These are phyloP conservation scores for Diabrotica virgifera DNA, from an alignment of 1,140 invertebrate genomes.

Conservation along the genomic window DNA sequence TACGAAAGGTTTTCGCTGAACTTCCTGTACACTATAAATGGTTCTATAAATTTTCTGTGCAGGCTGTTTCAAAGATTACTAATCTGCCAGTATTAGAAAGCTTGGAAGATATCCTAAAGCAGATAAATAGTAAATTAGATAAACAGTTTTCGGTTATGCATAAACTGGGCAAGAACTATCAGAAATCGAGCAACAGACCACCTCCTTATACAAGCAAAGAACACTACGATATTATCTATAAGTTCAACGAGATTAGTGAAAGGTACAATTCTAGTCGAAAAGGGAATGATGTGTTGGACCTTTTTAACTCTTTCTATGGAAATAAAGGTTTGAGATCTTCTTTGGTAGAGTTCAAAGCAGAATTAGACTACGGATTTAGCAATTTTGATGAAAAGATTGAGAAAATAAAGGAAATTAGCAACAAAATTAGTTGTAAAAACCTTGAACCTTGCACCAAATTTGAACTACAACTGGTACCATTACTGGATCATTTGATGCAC, in stretches of 20 bases:
- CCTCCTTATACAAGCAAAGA: constrained; percentile 26
- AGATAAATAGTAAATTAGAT: constrained; percentile 33
- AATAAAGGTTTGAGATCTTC: constrained; percentile 15
- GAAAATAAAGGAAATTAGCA: constrained; percentile 11
- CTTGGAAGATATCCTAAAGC: constrained; percentile 25
- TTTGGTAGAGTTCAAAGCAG: constrained; percentile 24
- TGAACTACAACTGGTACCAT: constrained; percentile 21
- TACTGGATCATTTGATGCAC: constrained; percentile 19
- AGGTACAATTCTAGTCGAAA: constrained; percentile 24
- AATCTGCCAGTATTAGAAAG: constrained; percentile 11
- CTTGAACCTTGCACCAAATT: not conserved
- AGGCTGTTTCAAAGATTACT: constrained; percentile 40
- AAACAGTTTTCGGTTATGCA: constrained; percentile 33
- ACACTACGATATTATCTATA: constrained; percentile 18
- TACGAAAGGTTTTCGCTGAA: constrained; percentile 6
- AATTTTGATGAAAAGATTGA: constrained; percentile 13
- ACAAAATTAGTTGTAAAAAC: not conserved
- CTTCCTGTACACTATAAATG: constrained; percentile 55
- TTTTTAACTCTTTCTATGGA: constrained; percentile 10
- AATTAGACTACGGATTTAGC: constrained; percentile 24
- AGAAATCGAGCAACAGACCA: constrained; percentile 34
- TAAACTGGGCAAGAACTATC: constrained; percentile 38
- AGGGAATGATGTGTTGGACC: constrained; percentile 12
- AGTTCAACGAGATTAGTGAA: constrained; percentile 21
- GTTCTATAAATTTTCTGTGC: constrained; percentile 53